Evolutionary conservation across 30 jellyfish, hydroid and myxozoan genomes (phyloP), one percentile per base, ranked within the genome.

Genomic region (Hydractinia echinata): DNA sequence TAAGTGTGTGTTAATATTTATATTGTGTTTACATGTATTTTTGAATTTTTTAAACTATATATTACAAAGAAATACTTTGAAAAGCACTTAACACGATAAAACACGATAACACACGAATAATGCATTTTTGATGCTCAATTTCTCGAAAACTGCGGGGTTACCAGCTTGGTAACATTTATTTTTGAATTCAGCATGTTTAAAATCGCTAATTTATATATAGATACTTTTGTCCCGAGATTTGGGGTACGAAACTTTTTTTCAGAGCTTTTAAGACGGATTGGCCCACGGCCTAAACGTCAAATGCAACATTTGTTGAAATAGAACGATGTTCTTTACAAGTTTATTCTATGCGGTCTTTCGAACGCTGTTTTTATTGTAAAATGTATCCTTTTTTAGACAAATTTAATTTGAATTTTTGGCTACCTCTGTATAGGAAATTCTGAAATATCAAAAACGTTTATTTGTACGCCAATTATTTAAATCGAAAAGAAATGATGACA

Each of bases 91-190:
- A 64, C 74, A 64, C 74, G 74, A 64, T 64, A 64, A 64, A 64
- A 64, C 74, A 64, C 74, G 74, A 64, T 6, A 64, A 64, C 74
- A 64, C 74, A 64, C 74, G 74, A 64, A n/a, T 13, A 51, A 44
- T 64, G 51, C 4, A 64, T 64, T 64, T 64, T 64, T 64, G 74
- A 64, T 64, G 18, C 16, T 13, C 18, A 6, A 64, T 64, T 64
- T 64, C 74, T 64, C 74, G 74, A 64, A 64, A 64, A 64, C 16
- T 64, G 19, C 74, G 18, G 74, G 18, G 74, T 64, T 64, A 64
- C 74, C 9, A 13, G 74, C 74, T 64, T 64, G 74, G 74, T 64
- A 64, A 64, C 74, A 64, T 64, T 64, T 64, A 64, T 4, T 64
- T 64, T 64, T 64, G 74, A 64, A 64, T 64, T 64, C 39, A 64